Base-by-base conservation (phyloP, 2,888 invertebrate species). In the Torymus auratus region DNA sequence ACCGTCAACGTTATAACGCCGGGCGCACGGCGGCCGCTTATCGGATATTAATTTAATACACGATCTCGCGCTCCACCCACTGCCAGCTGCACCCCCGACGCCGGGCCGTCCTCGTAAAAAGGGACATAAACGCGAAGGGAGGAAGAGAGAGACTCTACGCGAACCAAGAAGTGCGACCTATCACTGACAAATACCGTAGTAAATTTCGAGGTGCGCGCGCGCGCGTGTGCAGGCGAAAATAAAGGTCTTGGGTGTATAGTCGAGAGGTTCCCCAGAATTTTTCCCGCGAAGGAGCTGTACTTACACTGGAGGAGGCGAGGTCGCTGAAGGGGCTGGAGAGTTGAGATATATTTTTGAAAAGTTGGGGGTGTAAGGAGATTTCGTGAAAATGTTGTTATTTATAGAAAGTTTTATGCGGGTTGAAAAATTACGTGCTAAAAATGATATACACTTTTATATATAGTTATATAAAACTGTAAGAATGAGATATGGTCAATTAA, bases 31-130 rank as follows among this genome's bases (percentile, higher is more conserved):
- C 28, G 28, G 28, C 79, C 83, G 82, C 83, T 84, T 85, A 85
- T 85, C 85, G 85, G 85, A 84, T 85, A 86, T 85, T 86, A 87
- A 87, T 87, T 87, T 85, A 84, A 86, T 85, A 83, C 85, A 84
- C 85, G 84, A 85, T 83, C 85, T 85, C 82, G 80, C 82, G 84
- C 84, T 85, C 83, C 83, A 81, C 85, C 84, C 83, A 82, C 84
- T 85, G 83, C 83, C 84, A 85, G 82, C 82, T 83, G 84, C 84
- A 83, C 71, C 78, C 77, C 81, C 79, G 74, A 20, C 53, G 52
- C 17, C 20, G 71, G 65, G 56, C 64, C 79, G 65, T 80, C 77
- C 15, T 71, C 73, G 65, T 80, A 82, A 82, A 82, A 82, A 79
- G 73, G 70, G 58, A 77, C 82, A 73, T 80, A 82, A 80, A 80